phyloP scores from a whole-genome alignment of 2,113 vertebrate genomes.

The Notechis scutatus region DNA sequence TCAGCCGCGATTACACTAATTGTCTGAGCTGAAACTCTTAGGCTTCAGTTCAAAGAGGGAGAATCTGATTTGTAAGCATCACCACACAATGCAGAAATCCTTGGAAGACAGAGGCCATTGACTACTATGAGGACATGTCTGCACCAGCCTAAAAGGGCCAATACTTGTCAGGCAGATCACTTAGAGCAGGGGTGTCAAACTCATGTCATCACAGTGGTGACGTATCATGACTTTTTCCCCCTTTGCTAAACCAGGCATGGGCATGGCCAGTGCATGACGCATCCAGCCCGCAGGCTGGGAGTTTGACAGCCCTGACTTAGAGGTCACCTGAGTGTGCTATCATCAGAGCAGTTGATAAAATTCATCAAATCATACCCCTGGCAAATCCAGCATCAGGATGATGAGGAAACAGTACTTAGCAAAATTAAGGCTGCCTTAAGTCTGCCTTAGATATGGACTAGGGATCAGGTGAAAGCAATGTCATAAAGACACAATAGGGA shows the following conservation, averaged over 20 bases:
- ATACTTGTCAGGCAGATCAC: not conserved
- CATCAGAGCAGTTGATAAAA: not conserved
- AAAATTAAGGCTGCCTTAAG: not conserved
- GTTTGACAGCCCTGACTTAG: not conserved
- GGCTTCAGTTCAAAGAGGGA: not conserved
- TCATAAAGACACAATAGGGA: not conserved
- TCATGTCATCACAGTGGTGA: too few species aligned
- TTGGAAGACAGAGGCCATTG: not conserved
- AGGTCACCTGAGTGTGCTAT: not conserved
- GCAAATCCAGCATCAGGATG: not conserved
- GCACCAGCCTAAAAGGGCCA: not conserved
- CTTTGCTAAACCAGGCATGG: too few species aligned
- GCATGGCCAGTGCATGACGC: too few species aligned
- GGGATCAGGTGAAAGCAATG: not conserved
- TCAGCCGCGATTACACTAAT: not conserved
- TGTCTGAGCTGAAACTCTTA: not conserved
- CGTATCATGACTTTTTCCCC: too few species aligned
- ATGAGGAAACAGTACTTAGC: not conserved
- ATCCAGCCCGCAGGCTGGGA: too few species aligned
- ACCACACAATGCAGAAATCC: not conserved
- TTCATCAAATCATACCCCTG: not conserved
- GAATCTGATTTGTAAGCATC: not conserved
- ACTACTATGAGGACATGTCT: not conserved
- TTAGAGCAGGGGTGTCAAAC: too few species aligned
- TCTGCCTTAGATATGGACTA: not conserved